Evolutionary conservation across 2,797 vertebrate genomes (phyloP).

Genomic region (Peromyscus melanophrys): DNA sequence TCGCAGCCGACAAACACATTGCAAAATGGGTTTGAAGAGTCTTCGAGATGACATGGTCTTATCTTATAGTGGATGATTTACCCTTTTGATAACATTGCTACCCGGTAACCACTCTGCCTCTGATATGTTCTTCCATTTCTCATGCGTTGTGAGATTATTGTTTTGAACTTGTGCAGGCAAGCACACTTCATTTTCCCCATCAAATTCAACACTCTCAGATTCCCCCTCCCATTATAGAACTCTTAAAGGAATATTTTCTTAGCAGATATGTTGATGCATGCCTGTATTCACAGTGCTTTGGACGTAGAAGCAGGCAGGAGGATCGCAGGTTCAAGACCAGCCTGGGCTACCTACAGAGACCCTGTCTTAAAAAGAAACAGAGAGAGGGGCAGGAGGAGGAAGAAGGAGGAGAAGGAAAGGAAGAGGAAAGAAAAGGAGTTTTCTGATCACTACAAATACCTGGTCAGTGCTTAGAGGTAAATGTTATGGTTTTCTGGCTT

Average conservation of each 20-base stretch:
- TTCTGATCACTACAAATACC: not conserved
- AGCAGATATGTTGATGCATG: not conserved
- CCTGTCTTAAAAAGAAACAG: not conserved
- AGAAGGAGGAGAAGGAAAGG: not conserved
- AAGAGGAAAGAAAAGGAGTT: not conserved
- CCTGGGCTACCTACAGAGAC: not conserved
- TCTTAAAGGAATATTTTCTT: conserved; percentile 12
- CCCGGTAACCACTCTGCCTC: not conserved
- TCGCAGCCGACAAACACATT: not conserved
- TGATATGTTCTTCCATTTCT: conserved; percentile 22
- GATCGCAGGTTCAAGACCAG: not conserved
- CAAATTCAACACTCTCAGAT: not conserved
- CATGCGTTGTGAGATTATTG: not conserved
- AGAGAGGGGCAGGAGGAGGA: not conserved
- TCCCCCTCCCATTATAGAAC: not conserved
- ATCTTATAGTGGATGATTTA: conserved; percentile 5
- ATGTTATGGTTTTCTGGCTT: conserved; percentile 91
- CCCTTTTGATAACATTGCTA: not conserved
- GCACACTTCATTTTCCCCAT: conserved; percentile 25
- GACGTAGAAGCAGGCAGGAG: not conserved
- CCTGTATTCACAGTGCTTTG: not conserved
- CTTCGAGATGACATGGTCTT: conserved; percentile 19
- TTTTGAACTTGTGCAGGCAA: conserved; percentile 42
- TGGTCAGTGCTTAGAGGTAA: conserved; percentile 86
- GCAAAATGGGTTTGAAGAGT: conserved; percentile 29